These are phyloP conservation scores for Apis laboriosa DNA, from an alignment of 1,140 invertebrate genomes.

Conservation along the genomic window DNA sequence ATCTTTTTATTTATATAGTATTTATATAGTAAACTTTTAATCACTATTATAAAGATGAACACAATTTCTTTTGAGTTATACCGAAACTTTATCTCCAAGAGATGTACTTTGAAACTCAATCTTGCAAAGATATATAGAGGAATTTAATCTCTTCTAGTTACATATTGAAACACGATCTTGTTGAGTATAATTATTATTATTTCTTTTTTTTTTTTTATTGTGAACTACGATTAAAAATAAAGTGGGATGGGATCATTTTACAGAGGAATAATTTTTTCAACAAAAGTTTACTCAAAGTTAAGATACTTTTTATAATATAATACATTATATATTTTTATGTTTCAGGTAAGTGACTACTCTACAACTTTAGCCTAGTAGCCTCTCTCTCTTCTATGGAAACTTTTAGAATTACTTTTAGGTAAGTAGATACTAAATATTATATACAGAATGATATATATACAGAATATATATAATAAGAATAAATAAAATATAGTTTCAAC, in stretches of 20 bases:
- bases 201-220: background rate
- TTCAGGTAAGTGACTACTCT: conserved; percentile 2
- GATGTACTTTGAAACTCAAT: conserved; percentile 23
- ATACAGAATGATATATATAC: too few species aligned
- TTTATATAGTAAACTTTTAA: background rate
- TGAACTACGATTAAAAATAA: background rate
- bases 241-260: too few species aligned
- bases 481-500: too few species aligned
- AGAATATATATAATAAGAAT: too few species aligned
- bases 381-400: too few species aligned
- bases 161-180: background rate
- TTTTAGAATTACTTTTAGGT: background rate
- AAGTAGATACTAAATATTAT: background rate
- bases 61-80: background rate
- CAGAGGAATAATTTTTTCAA: too few species aligned
- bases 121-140: background rate
- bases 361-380: too few species aligned
- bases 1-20: accelerated
- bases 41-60: background rate
- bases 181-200: background rate
- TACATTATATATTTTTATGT: background rate
- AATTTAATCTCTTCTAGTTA: background rate
- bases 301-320: too few species aligned
- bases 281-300: too few species aligned
- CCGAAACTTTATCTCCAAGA: background rate